These are phyloP conservation scores for Cataglyphis cursor DNA, from an alignment of 2,888 invertebrate species.

Conservation along the genomic window DNA sequence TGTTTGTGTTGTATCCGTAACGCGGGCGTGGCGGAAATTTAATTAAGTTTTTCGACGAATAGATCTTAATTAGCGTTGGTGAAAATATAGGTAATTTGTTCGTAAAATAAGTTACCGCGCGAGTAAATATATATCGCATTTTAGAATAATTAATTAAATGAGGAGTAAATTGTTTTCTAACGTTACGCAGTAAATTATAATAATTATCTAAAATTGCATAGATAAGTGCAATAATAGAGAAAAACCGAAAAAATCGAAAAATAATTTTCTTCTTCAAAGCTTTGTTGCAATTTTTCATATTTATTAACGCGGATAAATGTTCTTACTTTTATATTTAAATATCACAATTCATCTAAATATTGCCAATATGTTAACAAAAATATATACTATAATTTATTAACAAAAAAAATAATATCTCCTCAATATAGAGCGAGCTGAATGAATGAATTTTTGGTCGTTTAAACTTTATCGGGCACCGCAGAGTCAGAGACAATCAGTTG, in stretches of 20 bases:
- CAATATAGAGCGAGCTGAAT: background rate
- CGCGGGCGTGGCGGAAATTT: slow-evolving; percentile 29
- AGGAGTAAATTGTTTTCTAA: background rate
- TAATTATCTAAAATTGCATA: background rate
- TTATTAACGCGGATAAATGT: background rate
- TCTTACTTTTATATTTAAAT: background rate
- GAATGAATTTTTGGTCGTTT: background rate
- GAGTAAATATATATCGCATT: background rate
- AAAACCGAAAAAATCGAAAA: background rate
- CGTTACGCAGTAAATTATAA: background rate
- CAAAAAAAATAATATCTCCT: background rate
- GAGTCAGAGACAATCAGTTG: slow-evolving; percentile 36
- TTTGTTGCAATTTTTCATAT: background rate
- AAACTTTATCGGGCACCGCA: background rate
- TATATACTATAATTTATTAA: background rate
- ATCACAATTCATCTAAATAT: background rate
- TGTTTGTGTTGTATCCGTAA: slow-evolving; percentile 34
- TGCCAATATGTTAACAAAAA: background rate
- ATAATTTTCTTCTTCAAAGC: background rate
- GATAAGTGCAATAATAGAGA: background rate
- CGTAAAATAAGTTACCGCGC: background rate
- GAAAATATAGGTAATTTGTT: background rate
- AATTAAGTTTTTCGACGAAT: slow-evolving; percentile 35
- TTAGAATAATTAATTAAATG: background rate
- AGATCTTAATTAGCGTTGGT: background rate